Evolutionary conservation across 2,888 invertebrate genomes (phyloP), one percentile per base, ranked within the genome.

Genomic region (Brenthis daphne): DNA sequence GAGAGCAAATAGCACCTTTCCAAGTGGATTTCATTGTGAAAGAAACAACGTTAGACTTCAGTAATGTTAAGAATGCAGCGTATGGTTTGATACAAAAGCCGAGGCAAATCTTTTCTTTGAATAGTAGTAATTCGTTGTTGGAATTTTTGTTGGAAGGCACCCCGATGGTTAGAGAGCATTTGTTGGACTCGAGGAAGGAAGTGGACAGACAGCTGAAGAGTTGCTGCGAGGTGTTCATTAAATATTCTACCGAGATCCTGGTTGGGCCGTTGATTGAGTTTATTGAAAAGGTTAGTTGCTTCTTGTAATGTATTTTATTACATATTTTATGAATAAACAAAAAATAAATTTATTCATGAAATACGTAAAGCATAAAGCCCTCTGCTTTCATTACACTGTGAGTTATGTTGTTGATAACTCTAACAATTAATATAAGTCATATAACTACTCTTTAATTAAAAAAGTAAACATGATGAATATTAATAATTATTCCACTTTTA

Each of bases 1-100:
- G 99, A 29, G 99, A 99, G 84, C 99, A 99, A 87, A 99, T 99
- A 43, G 98, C 99, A 0, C 99, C 99, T 0, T 99, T 99, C 83
- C 98, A 99, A 86, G 98, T 98, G 0, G 99, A 98, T 82, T 98
- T 98, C 77, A 96, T 98, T 0, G 95, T 98, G 0, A 98, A 97
- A 81, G 99, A 99, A 86, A 98, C 98, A 6, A 95, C 96, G 20
- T 87, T 99, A 73, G 99, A 99, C 88, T 99, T 99, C 79, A 97
- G 97, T 76, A 97, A 97, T 85, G 95, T 99, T 64, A 98, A 96
- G 88, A 96, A 95, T 57, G 97, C 97, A 0, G 97, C 98, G 61
- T 95, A 95, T 70, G 95, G 95, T 0, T 82, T 96, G 0, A 85
- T 96, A 0, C 96, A 96, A 72, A 97, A 96, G 77, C 95, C 97